Percentiles rank a stretch among this genome's conserved stretches.
phyloP scores from a whole-genome alignment of 2,888 invertebrate species.

The Tetropium fuscum region DNA sequence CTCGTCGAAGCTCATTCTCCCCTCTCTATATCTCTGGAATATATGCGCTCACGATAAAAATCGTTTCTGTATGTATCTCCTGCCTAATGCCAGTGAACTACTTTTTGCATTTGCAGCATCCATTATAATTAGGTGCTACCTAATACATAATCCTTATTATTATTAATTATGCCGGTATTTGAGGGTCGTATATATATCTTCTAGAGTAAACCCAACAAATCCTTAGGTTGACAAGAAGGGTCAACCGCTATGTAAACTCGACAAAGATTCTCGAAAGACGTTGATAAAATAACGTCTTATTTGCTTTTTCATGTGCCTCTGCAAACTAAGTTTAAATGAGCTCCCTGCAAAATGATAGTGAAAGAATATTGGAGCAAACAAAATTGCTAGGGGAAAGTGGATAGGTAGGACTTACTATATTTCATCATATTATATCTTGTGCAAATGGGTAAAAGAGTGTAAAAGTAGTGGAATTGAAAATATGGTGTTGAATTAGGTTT shows the following conservation, averaged over 20 bases:
- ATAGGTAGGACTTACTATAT: no score
- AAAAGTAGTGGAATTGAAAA: no score
- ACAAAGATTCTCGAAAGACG: background rate
- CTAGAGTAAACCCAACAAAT: background rate
- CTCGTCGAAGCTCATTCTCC: no score
- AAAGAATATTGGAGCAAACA: conserved; percentile 7
- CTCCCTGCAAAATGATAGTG: conserved; percentile 1
- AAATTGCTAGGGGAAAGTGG: background rate
- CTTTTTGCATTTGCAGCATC: no score
- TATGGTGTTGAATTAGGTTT: no score
- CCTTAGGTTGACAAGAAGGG: background rate
- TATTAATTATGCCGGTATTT: background rate
- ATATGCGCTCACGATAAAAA: no score
- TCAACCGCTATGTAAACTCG: conserved; percentile 3
- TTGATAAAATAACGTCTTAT: conserved; percentile 25
- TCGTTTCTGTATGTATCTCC: no score
- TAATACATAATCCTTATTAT: background rate
- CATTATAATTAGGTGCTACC: background rate
- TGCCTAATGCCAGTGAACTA: no score
- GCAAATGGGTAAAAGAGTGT: no score
- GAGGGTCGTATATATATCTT: background rate
- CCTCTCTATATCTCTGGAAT: no score
- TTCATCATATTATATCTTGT: no score
- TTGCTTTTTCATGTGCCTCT: conserved; percentile 15
- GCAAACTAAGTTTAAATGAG: conserved; percentile 21